Conservation (phyloP, 2,888 invertebrate species). For the Caenorhabditis parvicauda region DNA sequence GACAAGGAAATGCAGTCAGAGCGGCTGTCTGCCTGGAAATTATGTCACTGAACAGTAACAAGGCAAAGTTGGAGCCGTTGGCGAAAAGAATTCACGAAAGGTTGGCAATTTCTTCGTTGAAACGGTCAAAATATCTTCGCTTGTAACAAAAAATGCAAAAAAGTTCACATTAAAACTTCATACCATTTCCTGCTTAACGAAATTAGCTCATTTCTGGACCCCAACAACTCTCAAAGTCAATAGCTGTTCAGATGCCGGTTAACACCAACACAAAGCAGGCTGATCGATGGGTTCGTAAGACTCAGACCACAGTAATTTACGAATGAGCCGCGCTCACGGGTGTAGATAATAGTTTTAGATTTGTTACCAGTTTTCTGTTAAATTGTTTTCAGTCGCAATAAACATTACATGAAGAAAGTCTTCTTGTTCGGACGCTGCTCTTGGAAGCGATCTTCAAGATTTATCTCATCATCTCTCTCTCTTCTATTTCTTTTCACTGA, state of each 20-base stretch:
- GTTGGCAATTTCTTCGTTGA: slow-evolving; percentile 6
- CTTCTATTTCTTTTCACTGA: no score
- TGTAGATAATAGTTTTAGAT: no score
- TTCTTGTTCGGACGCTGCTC: no score
- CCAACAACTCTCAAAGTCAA: background rate
- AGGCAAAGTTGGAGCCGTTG: slow-evolving; percentile 32
- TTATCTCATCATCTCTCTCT: no score
- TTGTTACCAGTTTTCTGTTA: no score
- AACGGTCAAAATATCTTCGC: background rate
- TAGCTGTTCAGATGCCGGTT: slow-evolving; percentile 21
- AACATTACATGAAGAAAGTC: no score
- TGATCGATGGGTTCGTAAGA: slow-evolving; percentile 37
- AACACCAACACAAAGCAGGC: slow-evolving; percentile 24
- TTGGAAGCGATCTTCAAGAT: no score
- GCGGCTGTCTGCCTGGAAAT: slow-evolving; percentile 39
- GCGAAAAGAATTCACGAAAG: slow-evolving; percentile 31
- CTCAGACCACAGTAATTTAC: slow-evolving; percentile 35
- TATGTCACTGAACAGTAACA: slow-evolving; percentile 23
- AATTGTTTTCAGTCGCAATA: no score
- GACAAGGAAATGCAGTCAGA: slow-evolving; percentile 20
- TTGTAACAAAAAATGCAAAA: background rate
- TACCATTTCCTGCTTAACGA: background rate
- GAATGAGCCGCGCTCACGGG: no score
- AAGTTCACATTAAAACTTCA: background rate
- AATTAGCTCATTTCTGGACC: background rate